Conservation (phyloP, 2,888 invertebrate genomes). For the Hedya salicella region DNA sequence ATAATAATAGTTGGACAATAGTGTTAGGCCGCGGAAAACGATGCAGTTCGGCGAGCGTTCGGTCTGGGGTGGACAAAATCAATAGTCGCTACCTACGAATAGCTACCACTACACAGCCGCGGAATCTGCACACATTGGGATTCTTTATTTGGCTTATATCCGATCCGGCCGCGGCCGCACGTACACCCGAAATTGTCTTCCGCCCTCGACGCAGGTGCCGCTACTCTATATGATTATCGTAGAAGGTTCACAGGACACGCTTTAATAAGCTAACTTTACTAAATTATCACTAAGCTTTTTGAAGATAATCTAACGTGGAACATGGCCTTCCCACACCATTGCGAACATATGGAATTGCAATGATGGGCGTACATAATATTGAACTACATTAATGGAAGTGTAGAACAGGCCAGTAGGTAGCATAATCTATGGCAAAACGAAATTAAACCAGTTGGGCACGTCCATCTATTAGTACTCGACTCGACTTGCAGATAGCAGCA, state of each 20-base stretch:
- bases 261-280: conserved; percentile 44
- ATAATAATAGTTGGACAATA: conserved; percentile 72
- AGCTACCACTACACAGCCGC: conserved; percentile 71
- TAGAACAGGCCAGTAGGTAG: conserved; percentile 32
- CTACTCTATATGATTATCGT: conserved; percentile 41
- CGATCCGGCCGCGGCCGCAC: conserved; percentile 51
- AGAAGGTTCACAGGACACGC: conserved; percentile 31
- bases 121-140: conserved; percentile 78
- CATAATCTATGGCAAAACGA: conserved; percentile 28
- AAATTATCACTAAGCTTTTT: neutral
- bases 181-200: conserved; percentile 65
- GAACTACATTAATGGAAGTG: conserved; percentile 32
- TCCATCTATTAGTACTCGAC: conserved; percentile 33
- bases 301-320: neutral
- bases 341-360: conserved; percentile 15
- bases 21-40: conserved; percentile 61
- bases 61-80: conserved; percentile 83
- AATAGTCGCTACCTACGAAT: conserved; percentile 79
- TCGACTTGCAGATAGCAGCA: conserved; percentile 53
- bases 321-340: neutral
- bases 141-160: conserved; percentile 75
- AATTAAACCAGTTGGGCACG: conserved; percentile 37
- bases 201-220: conserved; percentile 66
- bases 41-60: conserved; percentile 70
- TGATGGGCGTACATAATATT: conserved; percentile 33